phyloP scores from a whole-genome alignment of 2,113 vertebrate species.

The Geococcyx californianus region DNA sequence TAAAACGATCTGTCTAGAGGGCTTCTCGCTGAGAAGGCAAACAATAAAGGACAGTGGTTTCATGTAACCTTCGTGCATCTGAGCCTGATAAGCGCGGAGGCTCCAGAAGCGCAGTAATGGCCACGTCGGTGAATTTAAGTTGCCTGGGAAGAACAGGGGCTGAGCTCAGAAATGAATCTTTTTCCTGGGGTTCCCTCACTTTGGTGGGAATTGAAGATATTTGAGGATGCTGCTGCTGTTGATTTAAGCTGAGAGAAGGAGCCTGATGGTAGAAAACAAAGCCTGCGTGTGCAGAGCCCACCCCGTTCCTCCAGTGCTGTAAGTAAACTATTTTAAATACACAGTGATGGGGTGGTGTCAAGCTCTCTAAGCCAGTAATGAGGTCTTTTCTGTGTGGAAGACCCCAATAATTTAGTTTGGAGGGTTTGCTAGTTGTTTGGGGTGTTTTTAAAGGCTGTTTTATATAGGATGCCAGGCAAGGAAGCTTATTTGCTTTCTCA shows the following conservation, averaged over 20 bases:
- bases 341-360: not conserved
- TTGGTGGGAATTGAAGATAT: not conserved
- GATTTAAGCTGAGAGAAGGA: not conserved
- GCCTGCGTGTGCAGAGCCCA: not conserved
- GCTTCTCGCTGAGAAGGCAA: not conserved
- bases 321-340: rapidly evolving
- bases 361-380: not conserved
- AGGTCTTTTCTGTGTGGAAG: not conserved
- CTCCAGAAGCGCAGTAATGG: not conserved
- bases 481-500: not conserved
- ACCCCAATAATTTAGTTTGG: not conserved
- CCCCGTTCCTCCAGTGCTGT: rapidly evolving
- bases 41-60: conserved; percentile 33
- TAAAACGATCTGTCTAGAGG: conserved; percentile 12
- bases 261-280: not conserved
- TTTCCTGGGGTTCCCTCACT: not conserved
- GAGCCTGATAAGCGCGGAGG: not conserved
- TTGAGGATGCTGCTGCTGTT: not conserved
- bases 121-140: not conserved
- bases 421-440: not conserved
- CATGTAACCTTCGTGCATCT: conserved; percentile 14
- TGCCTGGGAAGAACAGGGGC: not conserved
- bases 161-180: not conserved
- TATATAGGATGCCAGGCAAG: not conserved
- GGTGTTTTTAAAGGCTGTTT: not conserved